phyloP scores from a whole-genome alignment of 2,888 invertebrate species.

The Leptinotarsa tumamoca region DNA sequence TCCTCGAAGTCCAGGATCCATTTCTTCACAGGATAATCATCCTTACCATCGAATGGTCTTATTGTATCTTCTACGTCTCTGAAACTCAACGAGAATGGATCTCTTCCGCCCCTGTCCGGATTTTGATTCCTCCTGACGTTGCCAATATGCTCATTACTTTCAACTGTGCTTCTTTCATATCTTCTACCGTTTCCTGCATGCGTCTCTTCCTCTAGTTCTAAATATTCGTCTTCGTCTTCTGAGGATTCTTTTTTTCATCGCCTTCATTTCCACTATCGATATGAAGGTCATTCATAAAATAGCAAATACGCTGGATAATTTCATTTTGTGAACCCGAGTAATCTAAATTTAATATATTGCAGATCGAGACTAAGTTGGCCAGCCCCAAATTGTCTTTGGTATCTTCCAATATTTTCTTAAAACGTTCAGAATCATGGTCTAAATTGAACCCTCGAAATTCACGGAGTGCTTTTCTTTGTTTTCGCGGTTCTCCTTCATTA shows the following conservation, averaged over 20 bases:
- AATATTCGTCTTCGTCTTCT: slow-evolving; percentile 24
- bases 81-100: slow-evolving; percentile 44
- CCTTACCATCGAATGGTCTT: slow-evolving; percentile 47
- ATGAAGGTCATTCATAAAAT: slow-evolving; percentile 20
- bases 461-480: slow-evolving; percentile 24
- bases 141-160: not conserved
- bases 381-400: slow-evolving; percentile 17
- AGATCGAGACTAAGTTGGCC: slow-evolving; percentile 35
- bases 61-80: slow-evolving; percentile 52
- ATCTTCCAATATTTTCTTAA: slow-evolving; percentile 26
- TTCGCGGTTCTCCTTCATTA: slow-evolving; percentile 25
- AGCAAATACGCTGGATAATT: slow-evolving; percentile 22
- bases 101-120: not conserved
- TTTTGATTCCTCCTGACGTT: not conserved
- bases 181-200: not conserved
- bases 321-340: slow-evolving; percentile 30
- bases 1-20: slow-evolving; percentile 55
- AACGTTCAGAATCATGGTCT: slow-evolving; percentile 30
- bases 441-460: slow-evolving; percentile 36
- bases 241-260: slow-evolving; percentile 9
- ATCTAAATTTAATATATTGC: slow-evolving; percentile 35
- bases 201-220: slow-evolving; percentile 18
- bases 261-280: slow-evolving; percentile 12
- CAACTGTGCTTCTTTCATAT: not conserved
- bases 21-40: slow-evolving; percentile 47